These are phyloP conservation scores for Pandemis corylana DNA, from an alignment of 2,888 invertebrate species.

Conservation along the genomic window DNA sequence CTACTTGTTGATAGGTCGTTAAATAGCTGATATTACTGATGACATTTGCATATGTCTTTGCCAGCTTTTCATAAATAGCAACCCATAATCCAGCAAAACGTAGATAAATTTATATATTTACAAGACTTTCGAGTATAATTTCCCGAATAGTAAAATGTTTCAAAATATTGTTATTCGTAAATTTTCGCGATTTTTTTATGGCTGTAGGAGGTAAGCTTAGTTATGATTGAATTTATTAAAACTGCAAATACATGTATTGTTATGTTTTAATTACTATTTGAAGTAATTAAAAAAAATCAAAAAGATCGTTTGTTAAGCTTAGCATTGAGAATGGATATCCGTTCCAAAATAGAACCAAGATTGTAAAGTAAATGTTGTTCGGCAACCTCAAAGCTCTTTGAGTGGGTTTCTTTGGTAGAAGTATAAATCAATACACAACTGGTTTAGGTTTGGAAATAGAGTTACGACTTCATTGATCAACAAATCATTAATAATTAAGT, in stretches of 20 bases:
- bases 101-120: too few relatives aligned
- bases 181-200: too few relatives aligned
- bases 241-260: too few relatives aligned
- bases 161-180: too few relatives aligned
- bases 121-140: background rate
- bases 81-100: too few relatives aligned
- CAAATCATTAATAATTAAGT: background rate
- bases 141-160: too few relatives aligned
- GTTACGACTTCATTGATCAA: conserved; percentile 4
- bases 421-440: conserved; percentile 29
- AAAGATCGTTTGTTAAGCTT: conserved; percentile 8
- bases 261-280: too few relatives aligned
- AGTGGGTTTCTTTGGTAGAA: conserved; percentile 30
- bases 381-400: conserved; percentile 27
- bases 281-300: background rate
- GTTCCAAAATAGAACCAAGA: conserved; percentile 26
- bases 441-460: conserved; percentile 16
- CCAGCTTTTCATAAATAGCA: background rate
- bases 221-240: too few relatives aligned
- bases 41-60: background rate
- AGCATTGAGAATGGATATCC: conserved; percentile 12
- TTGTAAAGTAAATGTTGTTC: conserved; percentile 29
- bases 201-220: too few relatives aligned
- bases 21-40: background rate
- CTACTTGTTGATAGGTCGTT: background rate